Conservation (phyloP, 1,140 invertebrate genomes). For the Cyclina sinensis region DNA sequence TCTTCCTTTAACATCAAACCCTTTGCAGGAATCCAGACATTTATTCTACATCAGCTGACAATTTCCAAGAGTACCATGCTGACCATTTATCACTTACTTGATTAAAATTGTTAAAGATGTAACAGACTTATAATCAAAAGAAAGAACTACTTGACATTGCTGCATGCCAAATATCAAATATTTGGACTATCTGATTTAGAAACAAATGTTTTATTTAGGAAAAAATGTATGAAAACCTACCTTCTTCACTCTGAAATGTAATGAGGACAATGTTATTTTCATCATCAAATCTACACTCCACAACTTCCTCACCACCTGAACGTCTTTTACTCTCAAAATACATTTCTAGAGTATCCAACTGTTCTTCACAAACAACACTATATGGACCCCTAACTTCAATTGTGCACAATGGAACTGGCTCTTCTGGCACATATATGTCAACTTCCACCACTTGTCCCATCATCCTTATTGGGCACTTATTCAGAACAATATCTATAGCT, state of each 20-base stretch:
- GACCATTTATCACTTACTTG: neutral
- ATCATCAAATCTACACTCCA: neutral
- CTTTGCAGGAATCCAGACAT: too few species aligned
- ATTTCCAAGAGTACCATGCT: neutral
- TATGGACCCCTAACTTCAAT: neutral
- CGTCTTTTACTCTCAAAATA: slow-evolving; percentile 71
- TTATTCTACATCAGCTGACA: too few species aligned
- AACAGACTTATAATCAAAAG: too few species aligned
- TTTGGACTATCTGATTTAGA: too few species aligned
- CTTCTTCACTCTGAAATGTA: neutral
- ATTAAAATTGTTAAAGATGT: too few species aligned
- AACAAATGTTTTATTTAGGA: neutral
- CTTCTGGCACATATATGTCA: neutral
- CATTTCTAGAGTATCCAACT: slow-evolving; percentile 1
- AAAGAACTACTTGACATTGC: too few species aligned
- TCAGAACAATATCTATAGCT: neutral
- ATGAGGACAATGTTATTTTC: neutral
- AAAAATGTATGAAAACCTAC: neutral
- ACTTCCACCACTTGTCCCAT: neutral
- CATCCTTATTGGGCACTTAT: neutral
- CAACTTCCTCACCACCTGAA: slow-evolving; percentile 57
- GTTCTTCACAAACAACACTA: neutral
- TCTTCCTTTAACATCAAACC: too few species aligned
- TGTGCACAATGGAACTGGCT: too few species aligned
- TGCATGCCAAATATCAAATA: too few species aligned